A percentile compares a stretch with the other conserved stretches of the same genome.
Evolutionary conservation across 2,113 vertebrate species (phyloP).

Genomic region (Hemiprocne comata): DNA sequence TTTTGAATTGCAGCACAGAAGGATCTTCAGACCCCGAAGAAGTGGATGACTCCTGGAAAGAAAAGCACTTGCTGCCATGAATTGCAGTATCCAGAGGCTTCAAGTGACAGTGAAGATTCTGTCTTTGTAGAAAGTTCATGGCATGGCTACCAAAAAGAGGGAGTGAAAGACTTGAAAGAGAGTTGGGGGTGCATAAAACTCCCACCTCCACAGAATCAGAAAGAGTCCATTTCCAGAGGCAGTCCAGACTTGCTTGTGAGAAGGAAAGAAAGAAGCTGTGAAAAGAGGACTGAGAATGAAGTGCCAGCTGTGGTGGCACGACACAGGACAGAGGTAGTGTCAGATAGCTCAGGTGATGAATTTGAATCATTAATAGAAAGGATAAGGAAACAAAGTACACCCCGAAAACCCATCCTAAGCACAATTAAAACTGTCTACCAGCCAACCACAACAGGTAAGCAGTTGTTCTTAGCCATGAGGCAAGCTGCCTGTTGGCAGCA

Average conservation of each 20-base stretch:
- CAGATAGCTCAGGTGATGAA: conserved; percentile 78
- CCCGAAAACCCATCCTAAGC: neutral
- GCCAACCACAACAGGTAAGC: conserved; percentile 28
- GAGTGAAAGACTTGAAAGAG: neutral
- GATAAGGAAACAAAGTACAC: conserved; percentile 73
- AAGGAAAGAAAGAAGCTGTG: neutral
- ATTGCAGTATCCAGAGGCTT: conserved; percentile 69
- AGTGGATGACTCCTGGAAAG: neutral
- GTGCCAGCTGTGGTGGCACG: rapidly evolving
- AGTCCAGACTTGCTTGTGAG: neutral
- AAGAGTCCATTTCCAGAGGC: neutral
- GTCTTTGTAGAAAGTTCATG: conserved; percentile 75
- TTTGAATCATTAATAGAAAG: conserved; percentile 82
- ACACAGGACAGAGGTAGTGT: neutral
- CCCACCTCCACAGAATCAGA: neutral
- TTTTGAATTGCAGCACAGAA: conserved; percentile 40
- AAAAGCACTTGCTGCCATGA: conserved; percentile 38
- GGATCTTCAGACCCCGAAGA: neutral
- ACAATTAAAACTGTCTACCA: neutral
- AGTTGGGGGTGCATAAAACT: neutral
- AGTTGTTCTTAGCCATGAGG: neutral
- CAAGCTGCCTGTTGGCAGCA: neutral
- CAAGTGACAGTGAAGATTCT: conserved; percentile 78
- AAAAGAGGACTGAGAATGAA: neutral
- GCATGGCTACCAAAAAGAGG: neutral